phyloP scores from a whole-genome alignment of 1,140 invertebrate genomes.

The Megalonaias nervosa region DNA sequence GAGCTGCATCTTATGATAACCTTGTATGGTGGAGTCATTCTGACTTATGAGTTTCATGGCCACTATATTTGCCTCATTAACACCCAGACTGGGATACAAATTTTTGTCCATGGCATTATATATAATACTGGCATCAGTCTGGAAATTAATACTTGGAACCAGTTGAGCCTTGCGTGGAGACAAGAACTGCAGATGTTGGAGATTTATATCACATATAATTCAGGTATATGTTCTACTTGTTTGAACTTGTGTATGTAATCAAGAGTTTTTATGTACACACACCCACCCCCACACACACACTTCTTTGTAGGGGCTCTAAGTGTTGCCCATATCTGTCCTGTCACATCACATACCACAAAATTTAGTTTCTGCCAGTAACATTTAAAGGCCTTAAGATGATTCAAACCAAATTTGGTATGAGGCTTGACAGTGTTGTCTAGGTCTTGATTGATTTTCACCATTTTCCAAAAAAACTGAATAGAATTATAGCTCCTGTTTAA shows the following conservation, averaged over 20 bases:
- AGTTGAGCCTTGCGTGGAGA: constrained; percentile 42
- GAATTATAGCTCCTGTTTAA: no score
- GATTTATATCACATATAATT: constrained; percentile 32
- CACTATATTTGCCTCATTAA: constrained; percentile 26
- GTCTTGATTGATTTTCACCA: no score
- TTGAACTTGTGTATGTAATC: background rate
- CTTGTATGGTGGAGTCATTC: constrained; percentile 13
- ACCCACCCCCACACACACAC: no score
- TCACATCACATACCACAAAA: no score
- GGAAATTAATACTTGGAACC: constrained; percentile 41
- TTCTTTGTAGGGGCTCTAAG: no score
- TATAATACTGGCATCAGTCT: constrained; percentile 32
- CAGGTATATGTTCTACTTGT: constrained; percentile 6
- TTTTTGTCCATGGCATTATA: constrained; percentile 6
- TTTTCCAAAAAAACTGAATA: no score
- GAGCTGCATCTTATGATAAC: constrained; percentile 30
- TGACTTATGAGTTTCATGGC: constrained; percentile 16
- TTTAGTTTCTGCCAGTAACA: no score
- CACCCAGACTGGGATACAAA: constrained; percentile 9
- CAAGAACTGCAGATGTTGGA: constrained; percentile 31
- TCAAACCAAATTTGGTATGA: no score
- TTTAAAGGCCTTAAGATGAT: no score
- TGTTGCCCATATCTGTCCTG: no score
- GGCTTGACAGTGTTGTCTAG: no score
- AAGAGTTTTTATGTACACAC: no score